Evolutionary conservation across 2,888 invertebrate species (phyloP).

Genomic region (Cheilosia pagana): DNA sequence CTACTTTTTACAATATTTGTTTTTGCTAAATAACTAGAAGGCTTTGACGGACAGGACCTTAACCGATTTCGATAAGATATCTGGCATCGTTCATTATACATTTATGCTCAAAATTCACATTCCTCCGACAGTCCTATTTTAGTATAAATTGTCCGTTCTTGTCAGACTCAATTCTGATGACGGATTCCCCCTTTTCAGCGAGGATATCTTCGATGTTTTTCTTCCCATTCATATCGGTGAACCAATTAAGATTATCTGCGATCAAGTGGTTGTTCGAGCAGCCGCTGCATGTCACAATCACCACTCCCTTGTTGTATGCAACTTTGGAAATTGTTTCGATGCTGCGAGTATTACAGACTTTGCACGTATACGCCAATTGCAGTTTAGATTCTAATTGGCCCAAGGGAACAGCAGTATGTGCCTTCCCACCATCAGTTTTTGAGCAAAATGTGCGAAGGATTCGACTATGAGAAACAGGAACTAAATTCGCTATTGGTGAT

Average conservation of each 20-base stretch:
- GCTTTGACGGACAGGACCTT: too few species aligned
- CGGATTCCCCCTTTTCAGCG: conserved; percentile 93
- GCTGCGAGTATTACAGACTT: conserved; percentile 91
- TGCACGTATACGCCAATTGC: conserved; percentile 93
- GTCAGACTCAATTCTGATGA: conserved; percentile 83
- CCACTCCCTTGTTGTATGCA: conserved; percentile 94
- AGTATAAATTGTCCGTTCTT: conserved; percentile 48
- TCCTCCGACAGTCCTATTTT: conserved; percentile 5
- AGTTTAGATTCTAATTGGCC: conserved; percentile 85
- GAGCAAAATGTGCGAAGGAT: conserved; percentile 20
- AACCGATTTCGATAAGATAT: too few species aligned
- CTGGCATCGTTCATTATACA: background rate
- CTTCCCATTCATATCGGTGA: conserved; percentile 89
- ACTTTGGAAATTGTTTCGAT: conserved; percentile 92
- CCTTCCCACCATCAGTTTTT: background rate
- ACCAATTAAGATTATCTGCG: conserved; percentile 98
- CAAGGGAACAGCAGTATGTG: conserved; percentile 74
- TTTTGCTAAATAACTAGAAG: too few species aligned
- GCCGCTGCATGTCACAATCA: conserved; percentile 94
- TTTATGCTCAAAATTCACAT: background rate
- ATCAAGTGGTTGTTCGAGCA: conserved; percentile 96
- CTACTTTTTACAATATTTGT: too few species aligned
- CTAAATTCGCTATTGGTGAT: background rate
- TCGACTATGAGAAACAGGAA: too few species aligned
- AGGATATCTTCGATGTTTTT: conserved; percentile 96